phyloP scores from a whole-genome alignment of 2,888 invertebrate genomes.

The Linnaemya vulpina region DNA sequence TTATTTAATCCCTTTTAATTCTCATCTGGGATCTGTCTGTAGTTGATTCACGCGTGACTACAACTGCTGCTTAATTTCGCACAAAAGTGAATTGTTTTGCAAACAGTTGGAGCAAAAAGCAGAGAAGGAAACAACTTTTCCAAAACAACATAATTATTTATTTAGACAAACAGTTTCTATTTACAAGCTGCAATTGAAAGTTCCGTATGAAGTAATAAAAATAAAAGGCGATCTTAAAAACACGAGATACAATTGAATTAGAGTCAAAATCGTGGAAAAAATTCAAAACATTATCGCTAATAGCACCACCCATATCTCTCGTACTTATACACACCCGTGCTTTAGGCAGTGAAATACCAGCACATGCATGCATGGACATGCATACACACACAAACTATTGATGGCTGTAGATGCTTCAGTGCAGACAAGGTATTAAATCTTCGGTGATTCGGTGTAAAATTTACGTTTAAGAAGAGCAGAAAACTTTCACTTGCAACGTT shows the following conservation, averaged over 20 bases:
- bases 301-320: constrained; percentile 57
- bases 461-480: too few relatives aligned
- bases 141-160: constrained; percentile 69
- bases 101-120: constrained; percentile 70
- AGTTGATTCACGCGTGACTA: constrained; percentile 73
- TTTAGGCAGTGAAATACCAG: not conserved
- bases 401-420: not conserved
- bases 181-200: constrained; percentile 72
- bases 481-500: too few relatives aligned
- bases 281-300: constrained; percentile 9
- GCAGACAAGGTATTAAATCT: too few relatives aligned
- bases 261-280: constrained; percentile 47
- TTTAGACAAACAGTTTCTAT: constrained; percentile 55
- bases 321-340: not conserved
- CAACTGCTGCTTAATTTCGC: constrained; percentile 80
- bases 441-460: too few relatives aligned
- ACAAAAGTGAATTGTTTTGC: constrained; percentile 82
- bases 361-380: not conserved
- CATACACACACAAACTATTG: not conserved
- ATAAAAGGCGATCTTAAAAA: constrained; percentile 10
- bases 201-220: constrained; percentile 41
- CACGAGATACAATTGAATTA: constrained; percentile 64
- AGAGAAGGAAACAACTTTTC: not conserved
- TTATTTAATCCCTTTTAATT: constrained; percentile 54
- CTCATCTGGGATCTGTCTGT: constrained; percentile 63